Base-by-base conservation (phyloP, 2,888 invertebrate species). In the Cerceris ruficornis region DNA sequence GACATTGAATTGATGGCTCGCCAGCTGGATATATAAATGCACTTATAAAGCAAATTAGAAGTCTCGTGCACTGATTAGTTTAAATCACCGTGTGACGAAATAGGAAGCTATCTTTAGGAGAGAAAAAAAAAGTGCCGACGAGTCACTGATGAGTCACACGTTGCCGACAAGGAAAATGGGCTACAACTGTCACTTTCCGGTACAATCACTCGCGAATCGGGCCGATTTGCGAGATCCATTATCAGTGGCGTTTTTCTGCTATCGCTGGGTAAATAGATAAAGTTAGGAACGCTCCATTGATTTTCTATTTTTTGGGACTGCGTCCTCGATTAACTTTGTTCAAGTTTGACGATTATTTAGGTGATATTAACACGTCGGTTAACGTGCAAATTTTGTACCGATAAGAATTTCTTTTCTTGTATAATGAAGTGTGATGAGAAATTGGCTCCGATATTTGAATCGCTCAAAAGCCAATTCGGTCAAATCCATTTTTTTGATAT, bases 121-220 rank as follows among this genome's bases (percentile, higher is more conserved):
- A 14, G 52, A 61, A 59, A 72, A 67, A 69, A 86, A 76, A 76
- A 83, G 59, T 72, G 60, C 41, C 65, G 67, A 64, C 72, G 71
- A 78, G 71, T 80, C 84, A 69, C 54, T 55, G 84, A 50, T 84
- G 84, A 85, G 60, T 84, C 84, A 84, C 28, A 62, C 55, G 14
- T 28, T 39, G 49, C 69, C 57, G 65, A 58, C 68, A 68, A 70
- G 60, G 66, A 77, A 75, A 80, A 72, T 64, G 67, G 66, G 68
- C 77, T 50, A 69, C 74, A 74, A 43, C 4, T 60, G 68, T 42
- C 55, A 54, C 67, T 52, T 66, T 65, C 66, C 41, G 70, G 42
- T 8, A 55, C 72, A 81, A 80, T 71, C 70, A 62, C 7, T 46
- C 55, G 39, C 69, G 54, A 66, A 72, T 68, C 52, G n/a, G 9